phyloP scores from a whole-genome alignment of 2,113 vertebrate species.

The Menidia beryllina region DNA sequence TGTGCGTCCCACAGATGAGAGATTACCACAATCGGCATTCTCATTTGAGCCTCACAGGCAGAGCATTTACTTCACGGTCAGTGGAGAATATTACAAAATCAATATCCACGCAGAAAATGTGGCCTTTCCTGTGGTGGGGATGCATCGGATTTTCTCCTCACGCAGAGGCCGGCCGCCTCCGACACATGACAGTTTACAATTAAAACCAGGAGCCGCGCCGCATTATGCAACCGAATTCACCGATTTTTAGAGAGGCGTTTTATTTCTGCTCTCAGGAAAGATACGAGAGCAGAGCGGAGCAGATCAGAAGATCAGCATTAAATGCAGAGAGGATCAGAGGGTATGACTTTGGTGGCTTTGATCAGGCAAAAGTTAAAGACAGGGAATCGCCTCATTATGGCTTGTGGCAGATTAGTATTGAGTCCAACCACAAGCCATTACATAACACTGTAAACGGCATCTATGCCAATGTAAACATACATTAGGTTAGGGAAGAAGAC shows the following conservation, averaged over 20 bases:
- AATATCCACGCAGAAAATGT: neutral
- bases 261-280: neutral
- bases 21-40: constrained; percentile 81
- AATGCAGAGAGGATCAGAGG: constrained; percentile 50
- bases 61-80: constrained; percentile 42
- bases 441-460: constrained; percentile 69
- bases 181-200: neutral
- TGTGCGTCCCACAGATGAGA: constrained; percentile 76
- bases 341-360: constrained; percentile 65
- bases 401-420: constrained; percentile 74
- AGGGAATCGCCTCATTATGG: constrained; percentile 78
- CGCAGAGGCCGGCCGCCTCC: constrained; percentile 7
- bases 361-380: constrained; percentile 71
- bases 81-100: constrained; percentile 7
- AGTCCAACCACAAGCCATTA: constrained; percentile 67
- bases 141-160: neutral
- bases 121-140: constrained; percentile 15
- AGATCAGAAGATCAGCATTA: constrained; percentile 43
- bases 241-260: neutral
- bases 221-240: constrained; percentile 14
- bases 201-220: constrained; percentile 4
- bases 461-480: constrained; percentile 69
- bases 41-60: constrained; percentile 67
- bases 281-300: neutral
- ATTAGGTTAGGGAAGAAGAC: constrained; percentile 39